These are phyloP conservation scores for Zoanthus gigantus DNA, from an alignment of 92 coral and sea anemone genomes.

Conservation along the genomic window DNA sequence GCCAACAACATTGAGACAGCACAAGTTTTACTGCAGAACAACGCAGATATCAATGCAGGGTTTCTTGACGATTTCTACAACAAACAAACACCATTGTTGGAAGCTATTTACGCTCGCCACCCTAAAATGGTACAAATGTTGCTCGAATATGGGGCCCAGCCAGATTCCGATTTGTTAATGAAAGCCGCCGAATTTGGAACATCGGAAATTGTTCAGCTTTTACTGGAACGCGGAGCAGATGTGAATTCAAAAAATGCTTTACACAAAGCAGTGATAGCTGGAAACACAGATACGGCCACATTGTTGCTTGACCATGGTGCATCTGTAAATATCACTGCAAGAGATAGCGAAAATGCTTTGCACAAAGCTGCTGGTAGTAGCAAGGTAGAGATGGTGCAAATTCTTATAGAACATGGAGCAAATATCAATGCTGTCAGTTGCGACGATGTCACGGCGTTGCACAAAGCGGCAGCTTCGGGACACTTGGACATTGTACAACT, in stretches of 20 bases:
- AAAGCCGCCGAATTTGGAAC: conserved; percentile 13
- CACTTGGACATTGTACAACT: neutral
- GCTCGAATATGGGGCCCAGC: neutral
- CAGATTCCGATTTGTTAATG: too few species aligned
- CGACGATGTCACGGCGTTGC: conserved; percentile 26
- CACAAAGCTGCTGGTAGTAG: conserved; percentile 24
- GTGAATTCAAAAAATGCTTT: neutral
- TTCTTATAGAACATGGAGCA: conserved; percentile 9
- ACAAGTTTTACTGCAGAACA: conserved; percentile 1
- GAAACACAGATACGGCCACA: neutral
- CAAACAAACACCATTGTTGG: neutral
- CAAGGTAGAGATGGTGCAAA: neutral
- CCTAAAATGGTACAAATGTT: neutral
- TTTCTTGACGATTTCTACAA: neutral
- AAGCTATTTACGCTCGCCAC: conserved; percentile 14
- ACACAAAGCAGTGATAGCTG: neutral
- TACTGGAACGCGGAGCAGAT: neutral
- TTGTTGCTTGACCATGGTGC: conserved; percentile 5
- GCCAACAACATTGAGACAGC: conserved; percentile 7
- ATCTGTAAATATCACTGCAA: conserved; percentile 1
- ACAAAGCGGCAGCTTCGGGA: conserved; percentile 20
- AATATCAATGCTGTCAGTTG: conserved; percentile 2
- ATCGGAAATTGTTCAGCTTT: neutral
- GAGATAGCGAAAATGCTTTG: conserved; percentile 26
- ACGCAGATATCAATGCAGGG: neutral